Percentiles rank a stretch among this genome's conserved stretches.
These are phyloP conservation scores for Ochotona princeps DNA, from an alignment of 2,113 vertebrate species.

Conservation along the genomic window DNA sequence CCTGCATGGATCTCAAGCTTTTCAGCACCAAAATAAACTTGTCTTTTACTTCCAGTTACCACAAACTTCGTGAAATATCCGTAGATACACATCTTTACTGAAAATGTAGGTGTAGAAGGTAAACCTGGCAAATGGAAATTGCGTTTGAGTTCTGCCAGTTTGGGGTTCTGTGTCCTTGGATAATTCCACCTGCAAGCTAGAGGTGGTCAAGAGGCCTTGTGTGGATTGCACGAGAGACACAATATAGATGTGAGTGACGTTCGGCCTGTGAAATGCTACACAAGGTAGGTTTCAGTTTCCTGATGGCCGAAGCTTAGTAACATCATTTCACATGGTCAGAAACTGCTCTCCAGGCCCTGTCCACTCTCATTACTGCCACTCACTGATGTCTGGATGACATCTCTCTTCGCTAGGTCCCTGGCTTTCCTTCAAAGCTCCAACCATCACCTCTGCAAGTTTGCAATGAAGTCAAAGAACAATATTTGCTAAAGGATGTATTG, in stretches of 20 bases:
- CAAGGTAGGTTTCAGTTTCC: neutral
- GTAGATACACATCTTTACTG: neutral
- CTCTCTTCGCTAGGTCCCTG: neutral
- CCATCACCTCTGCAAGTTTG: neutral
- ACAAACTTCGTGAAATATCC: too few species aligned
- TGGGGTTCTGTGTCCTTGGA: neutral
- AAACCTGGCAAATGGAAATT: conserved; percentile 6
- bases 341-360: neutral
- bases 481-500: neutral
- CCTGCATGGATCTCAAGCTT: too few species aligned
- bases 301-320: neutral
- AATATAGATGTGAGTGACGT: neutral
- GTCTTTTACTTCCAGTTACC: too few species aligned
- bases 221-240: neutral
- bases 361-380: neutral
- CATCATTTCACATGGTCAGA: neutral
- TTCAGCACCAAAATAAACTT: too few species aligned
- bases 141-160: neutral
- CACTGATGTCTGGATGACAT: neutral
- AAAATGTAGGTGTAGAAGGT: neutral
- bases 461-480: neutral
- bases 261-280: neutral
- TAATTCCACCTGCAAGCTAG: neutral
- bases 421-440: neutral
- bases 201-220: neutral